Percentiles rank a stretch among this genome's conserved stretches.
phyloP scores from a whole-genome alignment of 2,888 invertebrate species.

The Periphyllus acericola region DNA sequence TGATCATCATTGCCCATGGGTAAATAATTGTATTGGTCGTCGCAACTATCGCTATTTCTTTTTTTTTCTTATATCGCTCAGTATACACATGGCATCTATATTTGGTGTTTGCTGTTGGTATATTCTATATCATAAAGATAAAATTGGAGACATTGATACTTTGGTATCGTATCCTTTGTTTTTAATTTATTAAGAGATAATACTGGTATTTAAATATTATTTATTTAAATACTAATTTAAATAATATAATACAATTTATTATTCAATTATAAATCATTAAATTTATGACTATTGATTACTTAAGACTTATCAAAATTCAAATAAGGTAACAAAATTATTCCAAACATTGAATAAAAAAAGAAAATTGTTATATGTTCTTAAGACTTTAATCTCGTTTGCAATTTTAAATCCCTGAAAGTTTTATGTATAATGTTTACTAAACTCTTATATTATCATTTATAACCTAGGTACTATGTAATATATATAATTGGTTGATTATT shows the following conservation, averaged over 20 bases:
- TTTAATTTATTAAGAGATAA: neutral
- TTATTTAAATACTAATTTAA: conserved; percentile 17
- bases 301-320: no score
- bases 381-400: no score
- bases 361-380: no score
- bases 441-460: no score
- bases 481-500: no score
- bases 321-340: no score
- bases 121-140: conserved; percentile 86
- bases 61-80: conserved; percentile 95
- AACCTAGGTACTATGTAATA: no score
- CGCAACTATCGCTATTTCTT: conserved; percentile 99
- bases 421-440: no score
- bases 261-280: neutral
- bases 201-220: neutral
- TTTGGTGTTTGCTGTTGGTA: conserved; percentile 93
- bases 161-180: conserved; percentile 66
- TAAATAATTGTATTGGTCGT: conserved; percentile 96
- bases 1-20: conserved; percentile 99
- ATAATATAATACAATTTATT: neutral
- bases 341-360: no score
- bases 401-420: no score
- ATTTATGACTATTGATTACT: neutral
- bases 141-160: conserved; percentile 78
- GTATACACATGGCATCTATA: conserved; percentile 97